phyloP scores from a whole-genome alignment of 2,113 vertebrate species.

The Catharus bicknelli region DNA sequence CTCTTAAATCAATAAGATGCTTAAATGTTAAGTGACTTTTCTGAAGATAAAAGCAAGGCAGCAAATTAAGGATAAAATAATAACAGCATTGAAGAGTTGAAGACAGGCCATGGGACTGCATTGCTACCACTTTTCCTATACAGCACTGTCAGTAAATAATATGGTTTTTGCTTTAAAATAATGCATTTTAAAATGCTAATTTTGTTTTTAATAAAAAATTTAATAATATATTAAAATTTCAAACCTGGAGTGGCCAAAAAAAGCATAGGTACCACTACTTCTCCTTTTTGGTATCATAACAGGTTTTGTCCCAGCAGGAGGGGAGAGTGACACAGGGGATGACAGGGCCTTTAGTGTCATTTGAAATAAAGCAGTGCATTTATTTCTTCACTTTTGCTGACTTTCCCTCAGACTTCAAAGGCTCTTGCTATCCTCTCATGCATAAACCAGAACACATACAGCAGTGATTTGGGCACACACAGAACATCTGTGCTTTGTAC shows the following conservation, averaged over 20 bases:
- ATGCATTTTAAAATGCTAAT: background rate
- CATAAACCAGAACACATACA: background rate
- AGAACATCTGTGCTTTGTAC: constrained; percentile 25
- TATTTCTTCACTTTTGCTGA: background rate
- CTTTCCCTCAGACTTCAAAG: background rate
- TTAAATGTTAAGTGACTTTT: background rate
- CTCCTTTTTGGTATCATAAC: fast-evolving
- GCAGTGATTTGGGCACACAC: background rate
- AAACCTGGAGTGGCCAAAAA: background rate
- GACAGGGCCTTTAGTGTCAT: background rate
- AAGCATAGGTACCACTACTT: background rate
- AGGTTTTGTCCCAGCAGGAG: background rate
- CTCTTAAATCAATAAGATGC: background rate
- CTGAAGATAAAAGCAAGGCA: background rate
- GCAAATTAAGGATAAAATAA: background rate
- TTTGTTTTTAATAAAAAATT: background rate
- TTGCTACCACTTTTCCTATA: background rate
- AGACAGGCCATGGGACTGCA: background rate
- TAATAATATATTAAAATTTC: background rate
- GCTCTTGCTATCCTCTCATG: background rate
- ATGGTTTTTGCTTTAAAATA: background rate
- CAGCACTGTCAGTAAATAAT: background rate
- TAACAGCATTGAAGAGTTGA: background rate
- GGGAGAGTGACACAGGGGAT: background rate
- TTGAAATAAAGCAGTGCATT: background rate